These are phyloP conservation scores for Tragelaphus scriptus DNA, from an alignment of 2,113 vertebrate species.

Conservation along the genomic window DNA sequence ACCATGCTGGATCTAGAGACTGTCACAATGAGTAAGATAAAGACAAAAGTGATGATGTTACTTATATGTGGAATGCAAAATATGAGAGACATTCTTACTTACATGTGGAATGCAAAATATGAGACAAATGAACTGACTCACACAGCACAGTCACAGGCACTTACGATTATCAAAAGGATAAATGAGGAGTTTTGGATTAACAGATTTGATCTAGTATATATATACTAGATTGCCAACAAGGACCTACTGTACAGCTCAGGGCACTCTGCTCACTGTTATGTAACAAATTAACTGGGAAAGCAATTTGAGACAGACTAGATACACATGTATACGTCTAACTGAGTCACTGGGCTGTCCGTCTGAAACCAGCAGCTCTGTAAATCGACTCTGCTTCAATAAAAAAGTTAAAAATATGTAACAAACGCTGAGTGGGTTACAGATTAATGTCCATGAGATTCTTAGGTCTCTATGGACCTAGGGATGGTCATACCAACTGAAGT, in stretches of 20 bases:
- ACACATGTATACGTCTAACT: not conserved
- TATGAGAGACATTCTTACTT: not conserved
- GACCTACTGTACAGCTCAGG: fast-evolving
- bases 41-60: not conserved
- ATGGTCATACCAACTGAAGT: not conserved
- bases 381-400: not conserved
- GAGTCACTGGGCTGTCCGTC: not conserved
- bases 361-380: not conserved
- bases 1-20: not conserved
- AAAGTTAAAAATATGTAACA: not conserved
- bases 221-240: not conserved
- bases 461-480: not conserved
- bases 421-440: not conserved
- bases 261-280: fast-evolving
- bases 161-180: not conserved
- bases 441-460: not conserved
- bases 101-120: not conserved
- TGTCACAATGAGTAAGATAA: not conserved
- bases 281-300: not conserved
- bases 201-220: not conserved
- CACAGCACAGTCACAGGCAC: fast-evolving
- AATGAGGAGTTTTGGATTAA: not conserved
- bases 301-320: not conserved
- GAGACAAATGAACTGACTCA: not conserved
- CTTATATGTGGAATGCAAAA: not conserved